These are phyloP conservation scores for Gobio gobio DNA, from an alignment of 2,113 vertebrate genomes.

Conservation along the genomic window DNA sequence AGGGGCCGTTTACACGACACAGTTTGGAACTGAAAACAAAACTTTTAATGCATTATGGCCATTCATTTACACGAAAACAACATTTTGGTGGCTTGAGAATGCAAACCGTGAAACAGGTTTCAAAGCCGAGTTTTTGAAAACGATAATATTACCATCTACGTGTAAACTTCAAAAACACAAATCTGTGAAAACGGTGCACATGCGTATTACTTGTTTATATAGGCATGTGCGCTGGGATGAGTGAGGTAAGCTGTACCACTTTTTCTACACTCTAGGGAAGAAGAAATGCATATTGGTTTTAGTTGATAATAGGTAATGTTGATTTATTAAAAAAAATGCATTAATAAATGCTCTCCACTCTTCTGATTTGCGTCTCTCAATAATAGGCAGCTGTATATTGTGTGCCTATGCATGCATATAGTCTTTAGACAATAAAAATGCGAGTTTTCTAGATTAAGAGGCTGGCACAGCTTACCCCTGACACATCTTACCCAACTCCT, in stretches of 20 bases:
- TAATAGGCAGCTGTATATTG: background rate
- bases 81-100: too few relatives aligned
- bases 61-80: too few relatives aligned
- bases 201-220: too few relatives aligned
- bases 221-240: too few relatives aligned
- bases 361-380: background rate
- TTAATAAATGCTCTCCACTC: background rate
- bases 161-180: too few relatives aligned
- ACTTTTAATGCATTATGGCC: too few relatives aligned
- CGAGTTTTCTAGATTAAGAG: background rate
- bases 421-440: background rate
- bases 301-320: background rate
- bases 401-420: background rate
- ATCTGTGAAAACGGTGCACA: too few relatives aligned
- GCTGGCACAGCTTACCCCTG: background rate
- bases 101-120: too few relatives aligned
- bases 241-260: background rate
- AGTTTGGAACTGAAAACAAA: too few relatives aligned
- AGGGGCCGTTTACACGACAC: too few relatives aligned
- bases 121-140: too few relatives aligned
- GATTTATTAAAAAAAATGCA: background rate
- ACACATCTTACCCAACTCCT: constrained; percentile 1
- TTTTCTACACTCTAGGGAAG: background rate
- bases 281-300: background rate
- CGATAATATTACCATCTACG: too few relatives aligned